Evolutionary conservation across 2,797 vertebrate species (phyloP).

Genomic region (Sorex maritimensis): DNA sequence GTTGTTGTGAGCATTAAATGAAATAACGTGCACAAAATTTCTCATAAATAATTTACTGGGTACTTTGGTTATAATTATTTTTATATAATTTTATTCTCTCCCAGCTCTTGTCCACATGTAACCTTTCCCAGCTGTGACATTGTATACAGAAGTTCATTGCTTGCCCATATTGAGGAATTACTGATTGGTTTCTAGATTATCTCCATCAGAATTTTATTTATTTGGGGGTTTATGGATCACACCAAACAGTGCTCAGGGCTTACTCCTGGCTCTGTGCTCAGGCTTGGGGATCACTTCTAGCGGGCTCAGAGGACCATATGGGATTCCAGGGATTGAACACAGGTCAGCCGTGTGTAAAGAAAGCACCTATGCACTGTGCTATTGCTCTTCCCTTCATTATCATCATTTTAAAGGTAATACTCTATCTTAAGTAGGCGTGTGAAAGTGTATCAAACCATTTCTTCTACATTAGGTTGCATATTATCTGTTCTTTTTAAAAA

Average conservation of each 20-base stretch:
- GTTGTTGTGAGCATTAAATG: conserved; percentile 61
- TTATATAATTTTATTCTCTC: conserved; percentile 50
- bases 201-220: not conserved
- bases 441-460: conserved; percentile 28
- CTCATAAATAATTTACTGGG: conserved; percentile 60
- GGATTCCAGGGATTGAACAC: no score
- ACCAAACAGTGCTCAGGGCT: no score
- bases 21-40: conserved; percentile 62
- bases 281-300: no score
- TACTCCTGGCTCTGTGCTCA: no score
- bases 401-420: not conserved
- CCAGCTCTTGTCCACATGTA: conserved; percentile 31
- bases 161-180: not conserved
- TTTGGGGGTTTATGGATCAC: no score
- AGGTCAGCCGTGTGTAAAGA: no score
- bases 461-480: not conserved
- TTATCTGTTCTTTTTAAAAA: no score
- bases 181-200: conserved; percentile 19
- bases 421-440: not conserved
- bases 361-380: no score
- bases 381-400: no score
- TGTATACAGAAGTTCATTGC: conserved; percentile 1
- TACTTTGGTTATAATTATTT: conserved; percentile 64
- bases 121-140: conserved; percentile 37
- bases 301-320: no score